Evolutionary conservation across 2,888 invertebrate genomes (phyloP).

Genomic region (Protodeltote pygarga): DNA sequence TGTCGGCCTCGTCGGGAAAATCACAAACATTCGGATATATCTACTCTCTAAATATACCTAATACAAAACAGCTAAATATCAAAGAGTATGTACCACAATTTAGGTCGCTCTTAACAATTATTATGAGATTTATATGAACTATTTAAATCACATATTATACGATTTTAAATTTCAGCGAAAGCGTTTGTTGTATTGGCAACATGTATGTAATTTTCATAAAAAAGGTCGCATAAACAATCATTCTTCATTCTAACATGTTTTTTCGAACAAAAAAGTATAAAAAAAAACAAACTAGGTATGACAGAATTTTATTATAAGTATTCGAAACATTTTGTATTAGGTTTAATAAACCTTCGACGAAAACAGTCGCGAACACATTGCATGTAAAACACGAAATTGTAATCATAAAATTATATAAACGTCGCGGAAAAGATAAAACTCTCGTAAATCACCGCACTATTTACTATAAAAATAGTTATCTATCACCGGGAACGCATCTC

Average conservation of each 20-base stretch:
- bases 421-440: slow-evolving; percentile 37
- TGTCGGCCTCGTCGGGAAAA: slow-evolving; percentile 48
- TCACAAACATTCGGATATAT: slow-evolving; percentile 52
- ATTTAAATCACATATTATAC: slow-evolving; percentile 27
- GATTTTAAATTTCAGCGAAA: slow-evolving; percentile 17
- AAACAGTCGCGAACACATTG: slow-evolving; percentile 21
- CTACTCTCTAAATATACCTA: slow-evolving; percentile 29
- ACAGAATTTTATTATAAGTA: slow-evolving; percentile 40
- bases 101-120: slow-evolving; percentile 27
- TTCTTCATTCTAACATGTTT: slow-evolving; percentile 20
- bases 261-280: slow-evolving; percentile 13
- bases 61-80: slow-evolving; percentile 21
- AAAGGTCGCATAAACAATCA: slow-evolving; percentile 25
- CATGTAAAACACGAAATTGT: slow-evolving; percentile 39
- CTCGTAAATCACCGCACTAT: slow-evolving; percentile 45
- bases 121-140: slow-evolving; percentile 32
- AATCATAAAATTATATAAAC: slow-evolving; percentile 46
- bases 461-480: slow-evolving; percentile 56
- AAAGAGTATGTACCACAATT: slow-evolving; percentile 28
- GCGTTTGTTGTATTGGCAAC: slow-evolving; percentile 26
- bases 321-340: slow-evolving; percentile 37
- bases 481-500: slow-evolving; percentile 53
- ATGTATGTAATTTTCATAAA: slow-evolving; percentile 28
- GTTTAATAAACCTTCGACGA: slow-evolving; percentile 28
- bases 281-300: slow-evolving; percentile 36